Base-by-base conservation (phyloP, 2,113 vertebrate species). In the Coreoperca whiteheadi region DNA sequence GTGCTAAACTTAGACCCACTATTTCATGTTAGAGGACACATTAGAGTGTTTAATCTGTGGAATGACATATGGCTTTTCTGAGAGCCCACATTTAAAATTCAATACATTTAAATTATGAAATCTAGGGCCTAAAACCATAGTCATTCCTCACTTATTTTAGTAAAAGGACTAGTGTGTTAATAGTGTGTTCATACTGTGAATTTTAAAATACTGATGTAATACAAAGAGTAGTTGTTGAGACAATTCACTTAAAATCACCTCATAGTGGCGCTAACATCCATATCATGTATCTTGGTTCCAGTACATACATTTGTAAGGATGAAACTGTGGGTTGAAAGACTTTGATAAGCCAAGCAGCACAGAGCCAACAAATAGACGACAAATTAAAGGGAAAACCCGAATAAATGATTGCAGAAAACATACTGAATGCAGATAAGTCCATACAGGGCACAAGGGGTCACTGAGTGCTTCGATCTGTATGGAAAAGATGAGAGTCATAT, bases 21-120 rank as follows among this genome's bases (percentile, higher is more conserved):
- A 43, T 84, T 72, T 82, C 64, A 63, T 76, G 66, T 51, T 48
- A 6, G 32, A 51, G 41, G 48, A 61, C 30, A 72, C 37, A 83
- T 56, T 64, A 70, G 21, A 54, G 53, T n/a, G n/a, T 81, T 77
- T 73, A 54, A 81, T 83, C 63, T 53, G n/a, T 3, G 32, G 32
- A 23, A 43, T 68, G 83, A 81, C 48, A 34, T 56, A 50, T 50
- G 53, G 56, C 23, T 59, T 71, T 85, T 83, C n/a, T 71, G 51
- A 83, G 65, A 84, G 48, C 12, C 32, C 18, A 3, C 63, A 74
- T 86, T 68, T 77, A 81, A 69, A 67, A 79, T 77, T 81, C 66
- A 71, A n/a, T 43, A 37, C 60, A 50, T 74, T 77, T 67, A 66
- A 79, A 41, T 70, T 54, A 8, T 8, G 16, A 72, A 66, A 66